Base-by-base conservation (phyloP, 2,113 vertebrate genomes). In the Cygnus atratus region DNA sequence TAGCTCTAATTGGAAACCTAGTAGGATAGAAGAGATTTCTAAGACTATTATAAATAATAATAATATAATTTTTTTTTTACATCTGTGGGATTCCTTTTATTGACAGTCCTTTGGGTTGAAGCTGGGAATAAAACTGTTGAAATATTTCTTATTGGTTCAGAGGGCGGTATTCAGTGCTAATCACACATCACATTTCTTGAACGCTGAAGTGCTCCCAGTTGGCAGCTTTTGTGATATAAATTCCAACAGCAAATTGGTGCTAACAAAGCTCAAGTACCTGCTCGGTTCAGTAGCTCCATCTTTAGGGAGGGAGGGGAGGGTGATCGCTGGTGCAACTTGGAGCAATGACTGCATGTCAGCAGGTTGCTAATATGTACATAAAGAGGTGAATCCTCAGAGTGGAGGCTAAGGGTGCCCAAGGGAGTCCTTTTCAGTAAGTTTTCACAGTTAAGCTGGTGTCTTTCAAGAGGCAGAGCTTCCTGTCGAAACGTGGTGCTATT, bases 231-330 rank as follows among this genome's bases (percentile, higher is more conserved):
- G 1, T 37, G 75, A 59, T 83, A 67, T 37, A 93, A 93, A 94
- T 90, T 94, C 66, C 74, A 48, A 0, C 54, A 75, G 52, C 87
- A 92, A 93, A 94, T 94, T 12, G n/a, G 26, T 76, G 93, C 84
- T 95, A 94, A 91, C 82, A 70, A 90, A 96, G 82, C 83, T 81
- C 67, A 86, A 91, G 80, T 94, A 75, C 72, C 82, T 86, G 85
- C 96, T 94, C 94, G 3, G 0, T 94, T 90, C 73, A 52, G 63
- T 83, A 82, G 78, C 95, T 92, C 92, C 93, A 72, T 93, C 87
- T 89, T 92, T 66, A 50, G 73, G 68, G 43, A 72, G 46, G 52
- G 41, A 87, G 35, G 43, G 26, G 75, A 80, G 70, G 70, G 19
- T 84, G 84, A 65, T 89, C 28, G 1, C 54, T 7, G 1, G 59